Base-by-base conservation (phyloP, 1,140 invertebrate genomes). In the Papilio xuthus region DNA sequence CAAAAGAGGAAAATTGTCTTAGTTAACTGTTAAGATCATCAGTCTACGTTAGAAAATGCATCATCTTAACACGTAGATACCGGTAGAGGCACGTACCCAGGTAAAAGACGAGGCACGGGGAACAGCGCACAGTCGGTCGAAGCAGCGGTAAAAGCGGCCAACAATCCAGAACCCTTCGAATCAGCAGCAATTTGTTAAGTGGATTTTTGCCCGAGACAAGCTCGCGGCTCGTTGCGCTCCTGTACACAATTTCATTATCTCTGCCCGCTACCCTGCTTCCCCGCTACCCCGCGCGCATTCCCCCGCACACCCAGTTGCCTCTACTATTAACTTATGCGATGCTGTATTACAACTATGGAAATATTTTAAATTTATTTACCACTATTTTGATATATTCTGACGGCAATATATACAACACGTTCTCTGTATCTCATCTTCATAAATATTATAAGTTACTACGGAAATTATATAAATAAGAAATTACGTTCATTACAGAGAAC, bases 171-270 rank as follows among this genome's bases (percentile, higher is more conserved):
- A 92, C 92, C 92, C 90, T 92, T 89, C 91, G 92, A 93, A 94
- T 94, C 91, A 93, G 90, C 92, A 92, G 91, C 92, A 94, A 94
- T 94, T 94, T 94, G 92, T 94, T 94, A 94, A 94, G 91, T 93
- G 92, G 92, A 93, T 93, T 93, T 93, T 93, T 93, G 90, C 86
- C 90, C 91, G 92, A 92, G 92, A 93, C 91, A 93, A 89, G 92
- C 89, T 90, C 92, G 88, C 89, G 91, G 86, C 91, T 91, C 92
- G 91, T 91, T 91, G 90, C 91, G 91, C 92, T 90, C 84, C 91
- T 92, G 89, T 93, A 93, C 92, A 93, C 91, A 93, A 93, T 93
- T 93, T 93, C 91, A 93, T 93, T 93, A 93, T 92, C 89, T 91
- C 86, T 89, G 86, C 90, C 86, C 87, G 90, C 89, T 81, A 81